Evolutionary conservation across 1,140 invertebrate genomes (phyloP).

Genomic region (Conus ventricosus): DNA sequence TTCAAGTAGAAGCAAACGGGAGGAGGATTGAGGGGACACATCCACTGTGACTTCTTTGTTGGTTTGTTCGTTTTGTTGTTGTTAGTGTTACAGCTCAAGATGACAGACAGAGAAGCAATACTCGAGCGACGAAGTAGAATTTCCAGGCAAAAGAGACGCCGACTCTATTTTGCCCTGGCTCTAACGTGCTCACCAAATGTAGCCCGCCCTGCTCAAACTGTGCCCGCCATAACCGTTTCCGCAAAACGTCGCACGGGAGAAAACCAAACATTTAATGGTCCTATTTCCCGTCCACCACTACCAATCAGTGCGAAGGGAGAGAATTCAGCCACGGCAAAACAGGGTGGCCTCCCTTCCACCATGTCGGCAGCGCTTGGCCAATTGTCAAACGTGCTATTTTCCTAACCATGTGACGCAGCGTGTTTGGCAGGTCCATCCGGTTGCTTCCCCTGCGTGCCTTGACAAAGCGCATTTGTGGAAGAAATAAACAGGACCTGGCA

Average conservation of each 20-base stretch:
- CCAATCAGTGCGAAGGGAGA: conserved; percentile 16
- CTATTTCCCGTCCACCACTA: not conserved
- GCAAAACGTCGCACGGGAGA: conserved; percentile 4
- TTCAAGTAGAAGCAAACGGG: too few relatives aligned
- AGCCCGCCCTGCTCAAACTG: not conserved
- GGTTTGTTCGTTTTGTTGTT: too few relatives aligned
- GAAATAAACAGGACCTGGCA: conserved; percentile 16
- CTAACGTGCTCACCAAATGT: not conserved
- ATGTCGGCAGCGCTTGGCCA: conserved; percentile 26
- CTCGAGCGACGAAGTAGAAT: too few relatives aligned
- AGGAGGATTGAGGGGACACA: too few relatives aligned
- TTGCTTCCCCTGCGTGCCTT: not conserved
- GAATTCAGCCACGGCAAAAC: not conserved
- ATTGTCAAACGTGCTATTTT: conserved; percentile 40
- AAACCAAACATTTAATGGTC: conserved; percentile 24
- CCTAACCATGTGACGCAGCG: conserved; percentile 28
- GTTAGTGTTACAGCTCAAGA: too few relatives aligned
- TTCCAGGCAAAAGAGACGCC: too few relatives aligned
- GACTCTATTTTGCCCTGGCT: too few relatives aligned
- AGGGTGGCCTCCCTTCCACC: conserved; percentile 23
- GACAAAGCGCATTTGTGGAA: not conserved
- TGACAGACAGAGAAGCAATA: too few relatives aligned
- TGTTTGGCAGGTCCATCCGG: not conserved
- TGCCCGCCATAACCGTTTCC: conserved; percentile 6
- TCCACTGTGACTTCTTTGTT: too few relatives aligned